Conservation (phyloP, 2,797 vertebrate genomes). For the Miichthys miiuy region DNA sequence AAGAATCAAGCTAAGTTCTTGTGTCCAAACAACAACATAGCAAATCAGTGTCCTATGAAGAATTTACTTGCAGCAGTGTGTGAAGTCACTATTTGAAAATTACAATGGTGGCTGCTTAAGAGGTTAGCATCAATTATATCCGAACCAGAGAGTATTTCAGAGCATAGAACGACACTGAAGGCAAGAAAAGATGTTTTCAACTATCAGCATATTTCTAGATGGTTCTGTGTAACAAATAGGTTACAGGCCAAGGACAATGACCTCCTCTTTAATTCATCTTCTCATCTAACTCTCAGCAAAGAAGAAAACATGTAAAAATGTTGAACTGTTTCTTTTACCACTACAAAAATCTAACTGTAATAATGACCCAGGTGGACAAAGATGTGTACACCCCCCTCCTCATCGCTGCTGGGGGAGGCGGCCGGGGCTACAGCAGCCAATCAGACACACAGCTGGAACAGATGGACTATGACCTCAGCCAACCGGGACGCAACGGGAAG, state of each 20-base stretch:
- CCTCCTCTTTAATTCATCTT: neutral
- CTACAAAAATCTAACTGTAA: conserved; percentile 19
- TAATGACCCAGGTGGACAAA: conserved; percentile 88
- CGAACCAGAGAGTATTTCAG: no score
- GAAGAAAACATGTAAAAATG: neutral
- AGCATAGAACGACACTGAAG: no score
- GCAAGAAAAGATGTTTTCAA: no score
- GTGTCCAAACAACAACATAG: no score
- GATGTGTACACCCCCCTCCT: conserved; percentile 90
- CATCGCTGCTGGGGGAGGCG: conserved; percentile 95
- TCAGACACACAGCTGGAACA: conserved; percentile 89
- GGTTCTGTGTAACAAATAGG: no score
- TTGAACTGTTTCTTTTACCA: neutral
- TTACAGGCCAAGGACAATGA: no score
- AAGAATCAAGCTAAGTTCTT: no score
- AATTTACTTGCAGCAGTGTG: no score
- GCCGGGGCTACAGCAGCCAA: conserved; percentile 94
- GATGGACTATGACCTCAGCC: conserved; percentile 89
- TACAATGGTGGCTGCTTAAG: no score
- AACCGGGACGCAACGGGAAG: conserved; percentile 92
- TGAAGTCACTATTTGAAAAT: no score
- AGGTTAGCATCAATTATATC: no score
- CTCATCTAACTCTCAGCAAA: neutral
- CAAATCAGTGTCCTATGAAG: no score
- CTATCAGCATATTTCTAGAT: neutral